Percentiles rank a stretch among this genome's conserved stretches.
Evolutionary conservation across 2,797 vertebrate genomes (phyloP).

Genomic region (Hoplostethus mediterraneus): DNA sequence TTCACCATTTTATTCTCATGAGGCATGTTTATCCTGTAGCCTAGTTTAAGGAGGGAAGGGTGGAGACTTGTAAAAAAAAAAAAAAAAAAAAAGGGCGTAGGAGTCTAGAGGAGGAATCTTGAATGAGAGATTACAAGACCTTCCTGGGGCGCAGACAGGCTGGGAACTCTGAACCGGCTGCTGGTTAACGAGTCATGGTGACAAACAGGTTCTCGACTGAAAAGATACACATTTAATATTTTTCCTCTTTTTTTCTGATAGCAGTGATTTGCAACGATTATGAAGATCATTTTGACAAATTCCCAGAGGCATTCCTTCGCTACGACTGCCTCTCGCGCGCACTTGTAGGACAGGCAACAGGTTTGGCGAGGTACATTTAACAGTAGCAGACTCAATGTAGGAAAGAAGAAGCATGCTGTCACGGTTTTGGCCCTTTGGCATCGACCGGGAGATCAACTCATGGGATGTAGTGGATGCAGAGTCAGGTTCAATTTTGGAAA

Average conservation of each 20-base stretch:
- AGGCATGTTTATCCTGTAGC: constrained; percentile 49
- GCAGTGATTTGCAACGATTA: constrained; percentile 8
- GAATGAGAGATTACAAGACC: constrained; percentile 54
- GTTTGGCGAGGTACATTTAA: constrained; percentile 41
- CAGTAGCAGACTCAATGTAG: constrained; percentile 44
- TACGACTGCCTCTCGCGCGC: constrained; percentile 28
- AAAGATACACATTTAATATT: not conserved
- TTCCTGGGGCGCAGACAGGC: constrained; percentile 46
- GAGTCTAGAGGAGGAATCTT: constrained; percentile 56
- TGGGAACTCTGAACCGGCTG: constrained; percentile 24
- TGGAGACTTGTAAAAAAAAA: constrained; percentile 67
- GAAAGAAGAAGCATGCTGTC: constrained; percentile 77
- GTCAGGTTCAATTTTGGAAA: constrained; percentile 83
- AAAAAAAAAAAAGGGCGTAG: constrained; percentile 42
- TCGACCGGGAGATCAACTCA: constrained; percentile 82
- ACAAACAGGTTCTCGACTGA: not conserved
- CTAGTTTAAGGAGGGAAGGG: constrained; percentile 61
- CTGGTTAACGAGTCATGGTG: constrained; percentile 9
- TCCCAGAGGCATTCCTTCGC: not conserved
- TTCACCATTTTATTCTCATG: constrained; percentile 10
- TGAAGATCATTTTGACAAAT: constrained; percentile 36
- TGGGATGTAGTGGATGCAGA: constrained; percentile 91
- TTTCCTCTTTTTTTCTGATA: not conserved
- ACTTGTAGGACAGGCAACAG: constrained; percentile 69
- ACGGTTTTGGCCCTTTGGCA: constrained; percentile 59